Percentiles rank a stretch among this genome's conserved stretches.
phyloP scores from a whole-genome alignment of 2,113 vertebrate species.

The Entomyzon cyanotis region DNA sequence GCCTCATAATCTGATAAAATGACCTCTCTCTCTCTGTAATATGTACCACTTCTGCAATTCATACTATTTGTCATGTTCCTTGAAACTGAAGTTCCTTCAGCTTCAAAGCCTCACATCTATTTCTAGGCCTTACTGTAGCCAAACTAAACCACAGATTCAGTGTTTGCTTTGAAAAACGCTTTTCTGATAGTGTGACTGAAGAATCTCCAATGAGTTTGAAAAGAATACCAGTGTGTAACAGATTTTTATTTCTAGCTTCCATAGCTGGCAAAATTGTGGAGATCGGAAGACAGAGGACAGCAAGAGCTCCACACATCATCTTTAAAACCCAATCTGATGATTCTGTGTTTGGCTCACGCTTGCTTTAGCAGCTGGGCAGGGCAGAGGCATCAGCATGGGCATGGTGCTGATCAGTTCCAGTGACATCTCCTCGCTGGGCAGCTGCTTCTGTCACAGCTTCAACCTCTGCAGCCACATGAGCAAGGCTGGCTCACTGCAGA shows the following conservation, averaged over 20 bases:
- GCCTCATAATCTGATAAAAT: neutral
- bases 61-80: neutral
- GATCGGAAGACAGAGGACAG: neutral
- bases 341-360: neutral
- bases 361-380: neutral
- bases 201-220: neutral
- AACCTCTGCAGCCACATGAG: neutral
- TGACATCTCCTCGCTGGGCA: neutral
- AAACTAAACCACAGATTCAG: neutral
- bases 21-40: neutral
- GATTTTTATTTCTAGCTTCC: neutral
- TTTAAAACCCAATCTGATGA: neutral
- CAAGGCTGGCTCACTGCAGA: neutral
- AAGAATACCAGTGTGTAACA: neutral
- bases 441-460: neutral
- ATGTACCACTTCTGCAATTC: neutral
- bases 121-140: neutral
- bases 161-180: neutral
- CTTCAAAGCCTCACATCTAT: neutral
- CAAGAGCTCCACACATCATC: fast-evolving
- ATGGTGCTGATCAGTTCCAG: neutral
- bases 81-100: neutral
- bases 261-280: neutral
- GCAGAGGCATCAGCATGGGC: neutral
- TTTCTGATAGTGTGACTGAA: neutral